These are phyloP conservation scores for Drosophila paramelanica DNA, from an alignment of 2,888 invertebrate species.

Conservation along the genomic window DNA sequence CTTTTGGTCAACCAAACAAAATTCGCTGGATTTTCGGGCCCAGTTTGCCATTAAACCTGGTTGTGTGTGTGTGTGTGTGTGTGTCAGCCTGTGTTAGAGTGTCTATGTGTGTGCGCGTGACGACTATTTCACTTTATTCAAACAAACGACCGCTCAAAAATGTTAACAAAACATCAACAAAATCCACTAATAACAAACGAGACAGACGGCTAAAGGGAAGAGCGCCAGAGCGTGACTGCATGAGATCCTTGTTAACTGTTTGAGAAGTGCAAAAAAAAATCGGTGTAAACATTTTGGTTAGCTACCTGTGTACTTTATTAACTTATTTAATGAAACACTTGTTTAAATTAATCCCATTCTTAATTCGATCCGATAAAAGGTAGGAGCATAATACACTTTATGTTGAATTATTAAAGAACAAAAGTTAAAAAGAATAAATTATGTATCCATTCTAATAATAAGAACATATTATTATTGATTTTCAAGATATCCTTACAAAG, in stretches of 20 bases:
- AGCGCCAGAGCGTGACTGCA: not conserved
- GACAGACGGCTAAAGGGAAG: not conserved
- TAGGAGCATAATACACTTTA: not conserved
- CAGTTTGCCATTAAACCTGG: slow-evolving; percentile 23
- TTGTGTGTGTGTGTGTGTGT: not conserved
- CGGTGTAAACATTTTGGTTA: slow-evolving; percentile 13
- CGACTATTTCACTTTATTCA: slow-evolving; percentile 39
- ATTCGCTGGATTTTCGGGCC: slow-evolving; percentile 23
- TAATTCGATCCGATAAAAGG: slow-evolving; percentile 1
- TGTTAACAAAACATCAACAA: slow-evolving; percentile 48
- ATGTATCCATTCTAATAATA: no score
- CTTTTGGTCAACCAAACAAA: slow-evolving; percentile 44
- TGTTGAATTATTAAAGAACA: no score
- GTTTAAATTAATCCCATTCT: not conserved
- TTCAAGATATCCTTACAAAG: no score
- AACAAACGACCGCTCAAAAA: slow-evolving; percentile 44
- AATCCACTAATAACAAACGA: slow-evolving; percentile 23
- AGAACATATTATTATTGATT: no score
- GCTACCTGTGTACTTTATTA: slow-evolving; percentile 23
- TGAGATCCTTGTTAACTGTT: slow-evolving; percentile 2
- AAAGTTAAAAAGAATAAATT: no score
- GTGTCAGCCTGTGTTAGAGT: not conserved
- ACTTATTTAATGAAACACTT: slow-evolving; percentile 20
- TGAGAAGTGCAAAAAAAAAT: slow-evolving; percentile 1
- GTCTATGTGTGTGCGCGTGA: slow-evolving; percentile 23